A percentile compares a stretch with the other conserved stretches of the same genome.
Evolutionary conservation across 2,797 vertebrate species (phyloP).

Genomic region (Emydoidea blandingii): DNA sequence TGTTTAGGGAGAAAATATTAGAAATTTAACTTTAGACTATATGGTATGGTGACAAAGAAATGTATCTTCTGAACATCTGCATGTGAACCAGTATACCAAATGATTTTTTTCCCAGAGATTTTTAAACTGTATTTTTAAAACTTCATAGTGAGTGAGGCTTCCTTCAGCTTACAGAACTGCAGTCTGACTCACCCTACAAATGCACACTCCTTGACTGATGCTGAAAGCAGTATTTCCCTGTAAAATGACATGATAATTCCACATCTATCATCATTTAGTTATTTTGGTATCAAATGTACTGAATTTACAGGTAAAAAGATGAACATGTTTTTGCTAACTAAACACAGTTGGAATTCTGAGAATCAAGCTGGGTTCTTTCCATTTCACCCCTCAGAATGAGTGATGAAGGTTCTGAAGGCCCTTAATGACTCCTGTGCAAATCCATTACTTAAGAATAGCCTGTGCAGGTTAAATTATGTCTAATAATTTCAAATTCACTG

Average conservation of each 20-base stretch:
- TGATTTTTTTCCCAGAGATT: constrained; percentile 9
- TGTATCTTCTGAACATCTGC: neutral
- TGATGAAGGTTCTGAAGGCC: neutral
- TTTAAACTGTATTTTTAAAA: neutral
- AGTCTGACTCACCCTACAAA: neutral
- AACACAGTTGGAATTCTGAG: neutral
- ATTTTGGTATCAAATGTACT: neutral
- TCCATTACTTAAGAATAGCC: neutral
- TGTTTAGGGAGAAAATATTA: constrained; percentile 11
- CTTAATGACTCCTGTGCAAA: neutral
- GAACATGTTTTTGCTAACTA: neutral
- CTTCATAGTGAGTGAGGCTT: neutral
- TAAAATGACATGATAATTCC: neutral
- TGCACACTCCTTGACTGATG: neutral
- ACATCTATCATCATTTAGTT: neutral
- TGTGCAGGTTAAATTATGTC: neutral
- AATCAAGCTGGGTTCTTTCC: neutral
- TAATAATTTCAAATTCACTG: neutral
- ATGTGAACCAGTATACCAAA: neutral
- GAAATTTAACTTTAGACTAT: constrained; percentile 25
- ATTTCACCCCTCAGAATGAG: neutral
- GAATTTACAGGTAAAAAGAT: neutral
- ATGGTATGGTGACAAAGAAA: neutral
- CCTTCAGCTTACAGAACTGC: neutral
- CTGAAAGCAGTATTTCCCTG: neutral